Percentiles rank a stretch among this genome's conserved stretches.
Evolutionary conservation across 92 coral and sea anemone species (phyloP).

Genomic region (Parazoanthus atlanticus): DNA sequence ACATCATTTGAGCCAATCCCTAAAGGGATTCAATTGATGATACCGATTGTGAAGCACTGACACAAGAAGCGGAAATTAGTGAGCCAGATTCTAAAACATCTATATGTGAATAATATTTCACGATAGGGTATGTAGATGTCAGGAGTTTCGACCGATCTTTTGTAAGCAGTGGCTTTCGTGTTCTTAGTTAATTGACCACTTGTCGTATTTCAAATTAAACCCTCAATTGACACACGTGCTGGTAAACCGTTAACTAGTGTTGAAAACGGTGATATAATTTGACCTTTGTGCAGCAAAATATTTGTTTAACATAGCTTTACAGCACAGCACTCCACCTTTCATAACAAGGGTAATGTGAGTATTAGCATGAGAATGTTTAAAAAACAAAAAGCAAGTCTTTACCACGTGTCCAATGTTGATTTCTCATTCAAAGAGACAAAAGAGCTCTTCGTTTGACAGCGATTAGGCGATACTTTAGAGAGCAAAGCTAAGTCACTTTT

Average conservation of each 20-base stretch:
- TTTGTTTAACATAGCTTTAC: constrained; percentile 46
- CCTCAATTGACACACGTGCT: constrained; percentile 20
- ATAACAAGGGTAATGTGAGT: constrained; percentile 4
- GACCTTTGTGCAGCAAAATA: constrained; percentile 40
- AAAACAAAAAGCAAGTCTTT: constrained; percentile 18
- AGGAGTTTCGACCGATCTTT: not conserved
- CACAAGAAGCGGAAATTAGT: not conserved
- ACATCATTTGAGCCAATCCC: not conserved
- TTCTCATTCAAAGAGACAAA: constrained; percentile 33
- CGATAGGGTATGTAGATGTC: not conserved
- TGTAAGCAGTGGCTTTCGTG: not conserved
- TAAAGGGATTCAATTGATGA: no score
- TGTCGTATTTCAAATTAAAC: not conserved
- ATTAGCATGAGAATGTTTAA: constrained; percentile 35
- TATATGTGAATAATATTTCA: not conserved
- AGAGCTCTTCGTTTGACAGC: constrained; percentile 7
- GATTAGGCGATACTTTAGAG: constrained; percentile 27
- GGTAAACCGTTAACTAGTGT: constrained; percentile 19
- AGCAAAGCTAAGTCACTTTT: not conserved
- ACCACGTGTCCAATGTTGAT: constrained; percentile 41
- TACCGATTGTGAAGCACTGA: no score
- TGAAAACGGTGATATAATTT: constrained; percentile 25
- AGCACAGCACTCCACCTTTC: constrained; percentile 20
- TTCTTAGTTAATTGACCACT: not conserved
- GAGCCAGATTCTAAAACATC: not conserved